These are phyloP conservation scores for Chunga burmeisteri DNA, from an alignment of 2,113 vertebrate species.

Conservation along the genomic window DNA sequence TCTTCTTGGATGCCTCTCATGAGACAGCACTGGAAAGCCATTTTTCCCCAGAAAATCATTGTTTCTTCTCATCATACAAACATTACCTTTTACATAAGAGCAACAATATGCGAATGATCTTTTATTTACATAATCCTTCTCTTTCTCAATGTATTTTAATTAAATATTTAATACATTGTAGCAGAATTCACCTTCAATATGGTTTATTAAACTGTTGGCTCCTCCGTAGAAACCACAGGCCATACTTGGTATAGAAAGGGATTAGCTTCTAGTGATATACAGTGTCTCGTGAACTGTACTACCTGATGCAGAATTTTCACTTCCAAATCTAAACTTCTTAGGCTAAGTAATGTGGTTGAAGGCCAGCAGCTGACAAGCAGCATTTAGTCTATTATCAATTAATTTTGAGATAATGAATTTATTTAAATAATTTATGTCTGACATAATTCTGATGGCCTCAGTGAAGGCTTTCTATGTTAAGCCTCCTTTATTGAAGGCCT, in stretches of 20 bases:
- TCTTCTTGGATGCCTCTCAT: background rate
- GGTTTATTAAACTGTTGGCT: background rate
- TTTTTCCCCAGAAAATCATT: background rate
- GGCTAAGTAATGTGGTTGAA: background rate
- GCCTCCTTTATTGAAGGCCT: background rate
- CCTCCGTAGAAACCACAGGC: background rate
- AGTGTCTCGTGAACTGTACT: background rate
- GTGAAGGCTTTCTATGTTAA: rapidly evolving
- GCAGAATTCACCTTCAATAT: background rate
- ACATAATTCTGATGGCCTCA: background rate
- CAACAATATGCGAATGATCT: background rate
- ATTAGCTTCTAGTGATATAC: background rate
- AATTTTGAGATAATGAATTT: background rate
- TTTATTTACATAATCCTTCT: background rate
- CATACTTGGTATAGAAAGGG: background rate
- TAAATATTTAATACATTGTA: background rate
- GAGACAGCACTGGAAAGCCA: background rate
- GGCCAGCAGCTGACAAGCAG: background rate
- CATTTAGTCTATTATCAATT: background rate
- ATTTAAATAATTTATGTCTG: background rate
- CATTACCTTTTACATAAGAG: background rate
- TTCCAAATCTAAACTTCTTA: background rate
- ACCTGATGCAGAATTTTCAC: background rate
- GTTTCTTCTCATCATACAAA: background rate
- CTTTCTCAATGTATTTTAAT: background rate